Conservation (phyloP, 2,888 invertebrate genomes). For the Agrochola macilenta region DNA sequence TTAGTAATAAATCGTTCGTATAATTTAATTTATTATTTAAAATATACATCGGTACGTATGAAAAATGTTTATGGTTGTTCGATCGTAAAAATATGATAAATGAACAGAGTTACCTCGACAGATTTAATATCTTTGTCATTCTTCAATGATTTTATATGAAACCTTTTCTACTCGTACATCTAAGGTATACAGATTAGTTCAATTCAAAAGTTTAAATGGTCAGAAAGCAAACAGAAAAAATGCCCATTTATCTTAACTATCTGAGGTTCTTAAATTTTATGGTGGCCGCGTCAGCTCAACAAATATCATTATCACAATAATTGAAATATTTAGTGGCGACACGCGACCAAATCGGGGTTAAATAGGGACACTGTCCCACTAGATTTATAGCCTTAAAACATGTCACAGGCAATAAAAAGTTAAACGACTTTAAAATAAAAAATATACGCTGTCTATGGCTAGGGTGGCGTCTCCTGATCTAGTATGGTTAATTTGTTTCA, state of each 20-base stretch:
- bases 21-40: slow-evolving; percentile 1
- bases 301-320: slow-evolving; percentile 83
- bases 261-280: slow-evolving; percentile 73
- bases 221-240: slow-evolving; percentile 66
- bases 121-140: slow-evolving; percentile 52
- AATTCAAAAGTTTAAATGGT: slow-evolving; percentile 58
- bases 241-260: slow-evolving; percentile 66
- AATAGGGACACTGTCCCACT: slow-evolving; percentile 71
- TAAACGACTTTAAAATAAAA: slow-evolving; percentile 56
- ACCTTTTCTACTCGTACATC: slow-evolving; percentile 21
- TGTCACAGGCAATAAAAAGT: slow-evolving; percentile 62
- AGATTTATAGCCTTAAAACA: slow-evolving; percentile 72
- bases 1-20: slow-evolving; percentile 50
- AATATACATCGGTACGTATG: slow-evolving; percentile 41
- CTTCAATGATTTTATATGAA: slow-evolving; percentile 29
- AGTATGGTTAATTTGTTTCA: slow-evolving; percentile 31
- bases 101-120: slow-evolving; percentile 41
- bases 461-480: slow-evolving; percentile 29
- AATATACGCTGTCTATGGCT: slow-evolving; percentile 27
- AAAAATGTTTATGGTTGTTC: slow-evolving; percentile 47
- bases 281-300: slow-evolving; percentile 71
- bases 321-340: slow-evolving; percentile 85
- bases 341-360: slow-evolving; percentile 77
- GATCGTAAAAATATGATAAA: slow-evolving; percentile 60
- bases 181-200: slow-evolving; percentile 30